Evolutionary conservation across 2,888 invertebrate species (phyloP), one percentile per base, ranked within the genome.

Genomic region (Drosophila algonquin): DNA sequence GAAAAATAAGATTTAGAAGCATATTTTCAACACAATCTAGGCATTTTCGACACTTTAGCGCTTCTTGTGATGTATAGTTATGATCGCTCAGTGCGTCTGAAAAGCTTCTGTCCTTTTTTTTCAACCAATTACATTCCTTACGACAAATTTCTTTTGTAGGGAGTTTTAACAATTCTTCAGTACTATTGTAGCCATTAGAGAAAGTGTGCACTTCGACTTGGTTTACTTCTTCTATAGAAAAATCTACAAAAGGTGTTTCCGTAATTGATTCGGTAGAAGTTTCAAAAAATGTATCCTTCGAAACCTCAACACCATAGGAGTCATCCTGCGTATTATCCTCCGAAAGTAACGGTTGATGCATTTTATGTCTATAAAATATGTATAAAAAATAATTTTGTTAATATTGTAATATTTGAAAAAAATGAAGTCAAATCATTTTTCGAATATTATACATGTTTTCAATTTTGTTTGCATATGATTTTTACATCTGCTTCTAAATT

Each of bases 11-110:
- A 59, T 73, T 81, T 16, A 82, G 47, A 1, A 90, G 61, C 9
- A 77, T 32, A 14, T 74, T 69, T 18, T 61, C 65, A 18, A 81
- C 57, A 24, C 50, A 63, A 8, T 68, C 65, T 27, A 69, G 45
- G 40, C 53, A 64, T 3, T 58, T 50, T 40, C 48, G 73, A 9
- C 45, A 51, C 2, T 44, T 6, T 0, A 44, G 24, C 10, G 55
- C n/a, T 51, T 80, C 75, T 47, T 85, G 85, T 5, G 81, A 64
- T 10, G 82, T 86, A 53, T 90, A 90, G 59, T 89, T 90, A 58
- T 90, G 89, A 67, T 90, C 89, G 58, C 77, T 85, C 57, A 87
- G 68, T 53, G 89, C 71, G 57, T 74, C 69, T 3, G 77, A 74
- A 9, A 81, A 21, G 7, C 40, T 14, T 40, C 2, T 14, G 40